These are phyloP conservation scores for Atrina japonica DNA, from an alignment of 2,888 invertebrate genomes.

Conservation along the genomic window DNA sequence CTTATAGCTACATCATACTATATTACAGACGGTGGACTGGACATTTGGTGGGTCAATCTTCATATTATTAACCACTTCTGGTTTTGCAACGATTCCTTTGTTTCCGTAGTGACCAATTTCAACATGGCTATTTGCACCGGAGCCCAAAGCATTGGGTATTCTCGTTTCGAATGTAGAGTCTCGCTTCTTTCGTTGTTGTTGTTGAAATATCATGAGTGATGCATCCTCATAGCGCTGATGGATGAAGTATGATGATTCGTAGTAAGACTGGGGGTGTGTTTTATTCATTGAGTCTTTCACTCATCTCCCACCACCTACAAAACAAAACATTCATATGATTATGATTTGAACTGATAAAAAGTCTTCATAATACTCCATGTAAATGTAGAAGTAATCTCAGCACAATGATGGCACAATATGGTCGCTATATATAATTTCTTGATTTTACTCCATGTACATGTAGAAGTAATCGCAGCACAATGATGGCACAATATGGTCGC, in stretches of 20 bases:
- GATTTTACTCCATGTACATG: too few relatives aligned
- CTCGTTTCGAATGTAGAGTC: slow-evolving; percentile 34
- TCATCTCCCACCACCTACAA: too few relatives aligned
- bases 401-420: too few relatives aligned
- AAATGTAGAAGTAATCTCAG: too few relatives aligned
- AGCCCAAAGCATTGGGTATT: slow-evolving; percentile 44
- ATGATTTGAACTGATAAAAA: too few relatives aligned
- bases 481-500: too few relatives aligned
- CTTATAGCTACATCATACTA: slow-evolving; percentile 26
- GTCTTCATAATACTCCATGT: too few relatives aligned
- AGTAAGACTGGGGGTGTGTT: slow-evolving; percentile 46
- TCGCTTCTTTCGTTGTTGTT: slow-evolving; percentile 68
- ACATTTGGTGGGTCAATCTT: slow-evolving; percentile 33
- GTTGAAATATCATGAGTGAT: slow-evolving; percentile 74
- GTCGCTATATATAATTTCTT: too few relatives aligned
- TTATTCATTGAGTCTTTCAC: slow-evolving; percentile 45
- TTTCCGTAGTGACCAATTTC: slow-evolving; percentile 69
- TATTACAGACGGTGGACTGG: slow-evolving; percentile 42
- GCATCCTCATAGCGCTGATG: slow-evolving; percentile 78
- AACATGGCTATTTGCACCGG: slow-evolving; percentile 44
- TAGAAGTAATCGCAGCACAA: too few relatives aligned
- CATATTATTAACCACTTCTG: slow-evolving; percentile 34
- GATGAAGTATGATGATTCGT: slow-evolving; percentile 72
- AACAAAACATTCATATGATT: too few relatives aligned
- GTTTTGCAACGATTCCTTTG: slow-evolving; percentile 54